Conservation (phyloP, 2,888 invertebrate species). For the Leptopilina myrica region DNA sequence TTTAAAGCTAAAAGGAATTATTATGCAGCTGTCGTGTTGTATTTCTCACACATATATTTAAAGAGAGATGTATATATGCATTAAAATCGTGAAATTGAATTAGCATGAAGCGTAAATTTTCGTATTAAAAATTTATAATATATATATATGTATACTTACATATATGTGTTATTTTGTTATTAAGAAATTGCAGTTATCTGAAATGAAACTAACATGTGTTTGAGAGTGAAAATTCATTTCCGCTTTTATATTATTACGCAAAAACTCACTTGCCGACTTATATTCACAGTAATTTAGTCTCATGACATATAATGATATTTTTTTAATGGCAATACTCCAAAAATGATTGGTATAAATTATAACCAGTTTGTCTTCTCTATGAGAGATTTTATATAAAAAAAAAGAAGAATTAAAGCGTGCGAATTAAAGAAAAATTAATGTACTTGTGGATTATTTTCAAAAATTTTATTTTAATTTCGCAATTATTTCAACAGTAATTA, state of each 20-base stretch:
- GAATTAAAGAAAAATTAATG: no score
- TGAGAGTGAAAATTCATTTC: conserved; percentile 2
- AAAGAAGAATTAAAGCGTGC: no score
- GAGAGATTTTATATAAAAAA: neutral
- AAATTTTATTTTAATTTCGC: no score
- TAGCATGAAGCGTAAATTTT: conserved; percentile 15
- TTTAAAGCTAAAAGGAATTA: conserved; percentile 31
- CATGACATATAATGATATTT: conserved; percentile 8
- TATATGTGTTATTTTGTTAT: neutral
- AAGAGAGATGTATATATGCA: conserved; percentile 10
- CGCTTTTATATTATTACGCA: conserved; percentile 18
- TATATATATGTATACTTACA: neutral
- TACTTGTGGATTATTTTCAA: no score
- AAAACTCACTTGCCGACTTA: conserved; percentile 5
- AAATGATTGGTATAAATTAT: conserved; percentile 1
- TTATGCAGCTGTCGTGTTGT: conserved; percentile 23
- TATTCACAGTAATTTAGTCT: conserved; percentile 11
- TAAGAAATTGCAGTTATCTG: conserved; percentile 14
- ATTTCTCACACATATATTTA: no score
- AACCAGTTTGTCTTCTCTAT: neutral
- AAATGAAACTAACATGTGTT: conserved; percentile 1
- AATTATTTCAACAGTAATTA: no score
- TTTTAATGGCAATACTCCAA: conserved; percentile 37
- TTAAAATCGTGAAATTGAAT: conserved; percentile 42
- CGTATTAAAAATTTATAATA: neutral